Evolutionary conservation across 2,113 vertebrate species (phyloP).

Genomic region (Lophius piscatorius): DNA sequence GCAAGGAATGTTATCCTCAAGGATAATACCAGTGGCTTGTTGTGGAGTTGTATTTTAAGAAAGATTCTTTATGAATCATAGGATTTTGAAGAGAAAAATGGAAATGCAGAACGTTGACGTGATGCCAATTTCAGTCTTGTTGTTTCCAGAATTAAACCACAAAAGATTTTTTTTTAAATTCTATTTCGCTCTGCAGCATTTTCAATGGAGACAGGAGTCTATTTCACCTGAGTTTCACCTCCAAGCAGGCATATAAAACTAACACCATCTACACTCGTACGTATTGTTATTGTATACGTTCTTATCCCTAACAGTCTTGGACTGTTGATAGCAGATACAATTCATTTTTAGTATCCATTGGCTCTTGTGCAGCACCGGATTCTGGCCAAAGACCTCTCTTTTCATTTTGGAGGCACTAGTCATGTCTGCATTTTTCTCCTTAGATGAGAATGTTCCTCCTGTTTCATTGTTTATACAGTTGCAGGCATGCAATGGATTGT

Average conservation of each 20-base stretch:
- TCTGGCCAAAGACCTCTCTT: slow-evolving; percentile 66
- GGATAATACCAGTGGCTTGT: too few species aligned
- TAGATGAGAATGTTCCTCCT: slow-evolving; percentile 79
- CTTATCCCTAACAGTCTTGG: slow-evolving; percentile 54
- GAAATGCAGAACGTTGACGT: not conserved
- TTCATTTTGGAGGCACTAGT: slow-evolving; percentile 75
- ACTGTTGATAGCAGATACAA: slow-evolving; percentile 64
- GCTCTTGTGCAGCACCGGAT: slow-evolving; percentile 52
- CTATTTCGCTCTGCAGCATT: too few species aligned
- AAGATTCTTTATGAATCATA: not conserved
- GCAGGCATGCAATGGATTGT: slow-evolving; percentile 64
- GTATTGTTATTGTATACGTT: slow-evolving; percentile 32
- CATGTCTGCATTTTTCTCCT: slow-evolving; percentile 76
- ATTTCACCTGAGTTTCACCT: not conserved
- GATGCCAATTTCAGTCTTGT: too few species aligned
- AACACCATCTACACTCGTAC: not conserved
- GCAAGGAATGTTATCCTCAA: too few species aligned
- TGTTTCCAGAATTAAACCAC: too few species aligned
- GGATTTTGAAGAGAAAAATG: not conserved
- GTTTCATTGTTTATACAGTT: slow-evolving; percentile 82
- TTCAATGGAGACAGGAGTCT: too few species aligned
- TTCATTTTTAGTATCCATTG: slow-evolving; percentile 62
- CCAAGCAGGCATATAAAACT: not conserved
- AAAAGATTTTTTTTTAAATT: too few species aligned
- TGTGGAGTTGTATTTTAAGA: not conserved